Evolutionary conservation across 2,888 invertebrate species (phyloP).

Genomic region (Lacanobia wlatinum): DNA sequence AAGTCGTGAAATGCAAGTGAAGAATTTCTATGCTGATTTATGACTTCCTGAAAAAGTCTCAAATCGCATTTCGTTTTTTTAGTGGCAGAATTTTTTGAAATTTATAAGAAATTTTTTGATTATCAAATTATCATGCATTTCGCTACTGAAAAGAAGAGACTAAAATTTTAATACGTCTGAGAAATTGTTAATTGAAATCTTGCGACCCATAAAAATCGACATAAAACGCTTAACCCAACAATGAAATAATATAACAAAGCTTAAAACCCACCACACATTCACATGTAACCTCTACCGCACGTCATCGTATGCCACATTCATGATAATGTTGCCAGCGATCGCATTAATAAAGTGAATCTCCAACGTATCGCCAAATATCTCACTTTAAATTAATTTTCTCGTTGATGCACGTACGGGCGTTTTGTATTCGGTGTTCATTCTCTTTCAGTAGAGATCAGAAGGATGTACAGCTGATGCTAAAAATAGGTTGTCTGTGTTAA

Average conservation of each 20-base stretch:
- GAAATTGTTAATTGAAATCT: neutral
- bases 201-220: neutral
- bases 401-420: constrained; percentile 8
- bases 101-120: no score
- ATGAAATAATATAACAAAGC: neutral
- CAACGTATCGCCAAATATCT: constrained; percentile 28
- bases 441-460: neutral
- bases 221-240: neutral
- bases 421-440: constrained; percentile 16
- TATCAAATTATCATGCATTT: neutral
- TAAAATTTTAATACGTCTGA: neutral
- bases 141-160: neutral
- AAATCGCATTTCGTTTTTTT: neutral
- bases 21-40: neutral
- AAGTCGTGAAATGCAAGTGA: neutral
- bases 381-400: constrained; percentile 49
- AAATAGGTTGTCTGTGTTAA: neutral
- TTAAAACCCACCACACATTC: neutral
- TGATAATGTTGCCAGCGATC: constrained; percentile 32
- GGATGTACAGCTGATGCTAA: neutral
- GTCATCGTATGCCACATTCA: constrained; percentile 27
- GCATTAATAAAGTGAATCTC: constrained; percentile 50
- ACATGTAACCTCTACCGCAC: constrained; percentile 2
- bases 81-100: no score
- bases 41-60: neutral